Evolutionary conservation across 2,888 invertebrate species (phyloP), one percentile per base, ranked within the genome.

Genomic region (Hydrotaea diabolus): DNA sequence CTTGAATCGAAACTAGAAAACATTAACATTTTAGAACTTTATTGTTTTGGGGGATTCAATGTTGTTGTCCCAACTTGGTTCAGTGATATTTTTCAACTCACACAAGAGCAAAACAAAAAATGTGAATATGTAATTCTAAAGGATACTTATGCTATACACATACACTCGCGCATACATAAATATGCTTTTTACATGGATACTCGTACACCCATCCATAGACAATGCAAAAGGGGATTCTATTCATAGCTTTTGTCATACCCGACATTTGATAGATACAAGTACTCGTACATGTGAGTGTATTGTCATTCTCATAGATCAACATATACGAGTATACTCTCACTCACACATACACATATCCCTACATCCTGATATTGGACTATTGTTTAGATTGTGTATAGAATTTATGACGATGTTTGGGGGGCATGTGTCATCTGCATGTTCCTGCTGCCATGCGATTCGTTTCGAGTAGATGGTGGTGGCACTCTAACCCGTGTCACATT

Each of bases 371-470:
- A 9, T 55, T 5, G 21, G 4, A 7, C 59, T 59, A 26, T 59
- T 59, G 59, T 59, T 13, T 26, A 59, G 49, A 26, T 59, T 23
- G 23, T 26, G 59, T 26, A 59, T 23, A 23, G 59, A 59, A 23
- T 59, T 59, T 59, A 59, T 59, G 21, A 55, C 17, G 19, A 59
- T 26, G 59, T 26, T 59, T n/a, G n/a, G n/a, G 59, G n/a, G 19
- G 1, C 8, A 55, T 26, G 59, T 59, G 59, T 59, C 26, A 59
- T 59, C 59, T 23, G 23, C 59, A 59, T 26, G 26, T 59, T 59
- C 11, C 26, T 23, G n/a, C n/a, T n/a, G n/a, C n/a, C 49, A 26
- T 15, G 26, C 0, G 59, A 39, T 39, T 15, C 49, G 49, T n/a
- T n/a, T 39, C 31, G 31, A 31, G 31, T 31, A 31, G 3, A 31